These are phyloP conservation scores for Nemopilema nomurai DNA, from an alignment of 30 jellyfish, hydroid and myxozoan species.

Conservation along the genomic window DNA sequence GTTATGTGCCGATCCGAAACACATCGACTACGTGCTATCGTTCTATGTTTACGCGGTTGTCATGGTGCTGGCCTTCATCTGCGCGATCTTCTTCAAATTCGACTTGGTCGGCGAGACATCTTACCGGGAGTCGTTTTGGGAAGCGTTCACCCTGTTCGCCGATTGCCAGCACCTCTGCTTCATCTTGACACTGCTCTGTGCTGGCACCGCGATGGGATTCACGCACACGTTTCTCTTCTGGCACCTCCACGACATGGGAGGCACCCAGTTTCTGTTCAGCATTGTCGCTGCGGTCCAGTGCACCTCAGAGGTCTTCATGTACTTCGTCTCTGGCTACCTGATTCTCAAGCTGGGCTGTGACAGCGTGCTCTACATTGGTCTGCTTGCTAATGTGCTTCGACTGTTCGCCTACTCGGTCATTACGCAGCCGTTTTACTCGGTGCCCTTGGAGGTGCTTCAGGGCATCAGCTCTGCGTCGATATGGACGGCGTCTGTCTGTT, in stretches of 20 bases:
- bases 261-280: conserved; percentile 92
- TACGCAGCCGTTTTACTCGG: conserved; percentile 80
- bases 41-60: conserved; percentile 92
- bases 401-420: conserved; percentile 86
- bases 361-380: conserved; percentile 90
- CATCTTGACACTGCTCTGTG: conserved; percentile 78
- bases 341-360: conserved; percentile 93
- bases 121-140: conserved; percentile 89
- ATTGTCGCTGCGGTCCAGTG: conserved; percentile 96
- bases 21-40: conserved; percentile 89
- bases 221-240: conserved; percentile 95
- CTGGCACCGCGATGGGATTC: conserved; percentile 98
- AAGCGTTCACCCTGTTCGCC: conserved; percentile 75
- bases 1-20: conserved; percentile 86
- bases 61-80: conserved; percentile 88
- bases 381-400: conserved; percentile 85
- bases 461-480: conserved; percentile 98
- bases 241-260: conserved; percentile 98
- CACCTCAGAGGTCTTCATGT: conserved; percentile 92
- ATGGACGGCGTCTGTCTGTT: conserved; percentile 97
- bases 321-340: conserved; percentile 88
- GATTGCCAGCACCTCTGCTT: conserved; percentile 90
- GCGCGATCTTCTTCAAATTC: conserved; percentile 83
- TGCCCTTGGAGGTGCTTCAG: conserved; percentile 81
- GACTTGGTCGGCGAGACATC: conserved; percentile 69